These are phyloP conservation scores for Antheraea pernyi DNA, from an alignment of 1,140 invertebrate species.

Conservation along the genomic window DNA sequence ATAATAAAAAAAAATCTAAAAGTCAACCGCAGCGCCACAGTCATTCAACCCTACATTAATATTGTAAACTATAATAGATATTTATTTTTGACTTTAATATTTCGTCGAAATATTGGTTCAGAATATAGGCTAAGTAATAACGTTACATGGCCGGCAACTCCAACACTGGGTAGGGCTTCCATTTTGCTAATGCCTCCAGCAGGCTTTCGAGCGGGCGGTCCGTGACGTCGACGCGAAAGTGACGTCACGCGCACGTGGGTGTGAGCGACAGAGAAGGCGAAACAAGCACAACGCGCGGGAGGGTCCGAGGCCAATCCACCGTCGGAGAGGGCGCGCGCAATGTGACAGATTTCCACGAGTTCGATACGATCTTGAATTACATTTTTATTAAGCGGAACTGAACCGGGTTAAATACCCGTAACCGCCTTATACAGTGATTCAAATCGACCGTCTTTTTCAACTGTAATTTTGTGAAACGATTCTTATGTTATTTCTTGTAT, in stretches of 20 bases:
- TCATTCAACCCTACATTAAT: too few relatives aligned
- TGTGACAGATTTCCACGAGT: slow-evolving; percentile 29
- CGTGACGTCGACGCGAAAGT: slow-evolving; percentile 55
- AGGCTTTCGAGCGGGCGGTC: slow-evolving; percentile 39
- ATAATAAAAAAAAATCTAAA: too few relatives aligned
- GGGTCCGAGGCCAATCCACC: slow-evolving; percentile 33
- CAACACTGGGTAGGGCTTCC: slow-evolving; percentile 8
- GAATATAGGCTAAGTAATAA: background rate
- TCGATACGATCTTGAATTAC: slow-evolving; percentile 69
- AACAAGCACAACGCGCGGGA: slow-evolving; percentile 9
- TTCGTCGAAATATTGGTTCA: too few relatives aligned
- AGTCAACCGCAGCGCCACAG: too few relatives aligned
- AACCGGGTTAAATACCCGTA: slow-evolving; percentile 37
- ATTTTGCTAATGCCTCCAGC: slow-evolving; percentile 22
- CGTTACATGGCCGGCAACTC: background rate
- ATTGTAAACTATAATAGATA: too few relatives aligned
- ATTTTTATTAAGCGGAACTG: slow-evolving; percentile 50
- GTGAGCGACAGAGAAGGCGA: slow-evolving; percentile 49
- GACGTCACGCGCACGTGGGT: slow-evolving; percentile 74
- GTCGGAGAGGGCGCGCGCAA: slow-evolving; percentile 43
- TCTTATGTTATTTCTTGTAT: background rate
- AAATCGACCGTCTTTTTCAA: background rate
- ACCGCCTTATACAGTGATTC: slow-evolving; percentile 21
- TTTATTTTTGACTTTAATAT: too few relatives aligned
- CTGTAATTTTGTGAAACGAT: background rate